Percentiles rank a stretch among this genome's conserved stretches.
phyloP scores from a whole-genome alignment of 1,140 invertebrate species.

The Calliphora vicina region DNA sequence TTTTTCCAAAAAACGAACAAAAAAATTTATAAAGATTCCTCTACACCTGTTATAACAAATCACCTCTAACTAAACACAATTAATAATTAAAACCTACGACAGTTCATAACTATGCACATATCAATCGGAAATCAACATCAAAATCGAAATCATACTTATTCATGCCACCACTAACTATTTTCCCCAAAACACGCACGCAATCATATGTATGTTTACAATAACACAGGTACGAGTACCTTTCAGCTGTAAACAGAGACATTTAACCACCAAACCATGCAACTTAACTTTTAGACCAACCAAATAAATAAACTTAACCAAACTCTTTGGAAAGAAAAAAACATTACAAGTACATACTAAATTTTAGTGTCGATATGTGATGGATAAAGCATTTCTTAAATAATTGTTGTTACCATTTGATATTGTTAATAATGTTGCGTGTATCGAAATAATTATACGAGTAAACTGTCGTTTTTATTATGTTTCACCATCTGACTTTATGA shows the following conservation, averaged over 20 bases:
- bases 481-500: neutral
- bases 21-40: neutral
- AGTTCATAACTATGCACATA: neutral
- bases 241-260: neutral
- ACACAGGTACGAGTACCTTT: neutral
- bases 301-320: neutral
- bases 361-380: neutral
- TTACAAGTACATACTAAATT: neutral
- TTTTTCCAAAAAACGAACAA: no score
- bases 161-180: neutral
- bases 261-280: neutral
- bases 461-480: neutral
- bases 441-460: constrained; percentile 8
- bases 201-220: neutral
- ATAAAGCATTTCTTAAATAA: neutral
- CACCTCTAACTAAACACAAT: neutral
- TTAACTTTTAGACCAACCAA: neutral
- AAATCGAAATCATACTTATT: no score
- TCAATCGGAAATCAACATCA: constrained; percentile 10
- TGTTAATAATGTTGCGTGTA: constrained; percentile 3
- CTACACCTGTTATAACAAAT: neutral
- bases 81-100: neutral
- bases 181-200: neutral
- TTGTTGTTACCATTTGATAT: neutral
- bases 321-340: neutral